Base-by-base conservation (phyloP, 2,888 invertebrate genomes). In the Anarsia innoxiella region DNA sequence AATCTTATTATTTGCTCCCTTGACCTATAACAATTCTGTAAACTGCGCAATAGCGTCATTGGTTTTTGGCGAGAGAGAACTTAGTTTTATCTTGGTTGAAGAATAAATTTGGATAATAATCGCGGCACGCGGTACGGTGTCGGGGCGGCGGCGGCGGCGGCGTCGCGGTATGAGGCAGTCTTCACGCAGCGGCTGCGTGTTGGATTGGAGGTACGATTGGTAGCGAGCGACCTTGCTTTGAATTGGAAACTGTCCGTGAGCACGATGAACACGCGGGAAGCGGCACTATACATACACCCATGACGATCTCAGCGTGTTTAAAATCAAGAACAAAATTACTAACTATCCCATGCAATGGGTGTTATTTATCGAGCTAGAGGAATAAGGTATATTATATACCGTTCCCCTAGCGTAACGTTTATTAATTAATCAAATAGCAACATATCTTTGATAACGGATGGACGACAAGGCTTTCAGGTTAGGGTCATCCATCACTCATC, bases 381-480 rank as follows among this genome's bases (percentile, higher is more conserved):
- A n/a, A n/a, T n/a, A n/a, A n/a, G n/a, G n/a, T n/a, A n/a, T n/a
- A n/a, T n/a, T n/a, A n/a, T n/a, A n/a, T n/a, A n/a, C n/a, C n/a
- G n/a, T n/a, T n/a, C n/a, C 4, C 8, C 19, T 19, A 3, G 19
- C 19, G 8, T 19, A 19, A 19, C 19, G 19, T 5, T 19, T 5
- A n/a, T 5, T 19, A 8, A 19, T 19, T 19, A 19, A 19, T 19
- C 4, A 19, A 19, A n/a, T n/a, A n/a, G n/a, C n/a, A n/a, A n/a
- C n/a, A n/a, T n/a, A n/a, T n/a, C n/a, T n/a, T n/a, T n/a, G n/a
- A n/a, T 19, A 3, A 19, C 49, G 56, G 57, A 67, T 66, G 66
- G 63, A 59, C 65, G 59, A 54, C 68, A 69, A 68, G 67, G 68
- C 48, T 56, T 61, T 25, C 46, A 49, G 66, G 65, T 68, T 65